A percentile compares a stretch with the other conserved stretches of the same genome.
phyloP scores from a whole-genome alignment of 1,140 invertebrate species.

The Ceratosolen fusciceps region DNA sequence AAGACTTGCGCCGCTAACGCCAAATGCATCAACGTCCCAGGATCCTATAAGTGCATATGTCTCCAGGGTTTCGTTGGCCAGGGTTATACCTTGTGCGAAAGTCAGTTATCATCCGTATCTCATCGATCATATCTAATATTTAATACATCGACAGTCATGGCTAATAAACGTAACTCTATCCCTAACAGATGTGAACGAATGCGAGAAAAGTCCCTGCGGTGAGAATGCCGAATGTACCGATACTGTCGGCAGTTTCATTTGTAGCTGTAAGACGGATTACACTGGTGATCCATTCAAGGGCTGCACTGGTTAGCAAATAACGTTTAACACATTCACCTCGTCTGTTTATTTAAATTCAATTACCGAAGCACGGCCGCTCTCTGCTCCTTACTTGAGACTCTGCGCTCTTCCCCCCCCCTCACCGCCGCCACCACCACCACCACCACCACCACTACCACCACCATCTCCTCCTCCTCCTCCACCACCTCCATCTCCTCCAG shows the following conservation, averaged over 20 bases:
- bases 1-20: constrained; percentile 80
- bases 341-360: neutral
- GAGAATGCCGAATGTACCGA: constrained; percentile 89
- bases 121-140: neutral
- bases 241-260: constrained; percentile 87
- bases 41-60: constrained; percentile 83
- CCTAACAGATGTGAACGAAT: constrained; percentile 91
- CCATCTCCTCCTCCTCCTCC: too few species aligned
- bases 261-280: constrained; percentile 86
- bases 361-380: neutral
- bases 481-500: too few species aligned
- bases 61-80: constrained; percentile 81
- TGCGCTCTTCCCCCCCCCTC: too few species aligned
- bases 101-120: constrained; percentile 75
- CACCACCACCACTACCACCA: too few species aligned
- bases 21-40: constrained; percentile 81
- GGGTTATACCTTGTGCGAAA: constrained; percentile 80
- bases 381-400: too few species aligned
- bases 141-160: constrained; percentile 40
- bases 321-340: constrained; percentile 37
- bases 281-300: constrained; percentile 87
- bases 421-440: too few species aligned
- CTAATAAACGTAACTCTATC: constrained; percentile 59
- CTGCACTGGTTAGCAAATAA: constrained; percentile 76
- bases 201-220: constrained; percentile 87